phyloP scores from a whole-genome alignment of 2,113 vertebrate genomes.

The Gymnorhina tibicen region DNA sequence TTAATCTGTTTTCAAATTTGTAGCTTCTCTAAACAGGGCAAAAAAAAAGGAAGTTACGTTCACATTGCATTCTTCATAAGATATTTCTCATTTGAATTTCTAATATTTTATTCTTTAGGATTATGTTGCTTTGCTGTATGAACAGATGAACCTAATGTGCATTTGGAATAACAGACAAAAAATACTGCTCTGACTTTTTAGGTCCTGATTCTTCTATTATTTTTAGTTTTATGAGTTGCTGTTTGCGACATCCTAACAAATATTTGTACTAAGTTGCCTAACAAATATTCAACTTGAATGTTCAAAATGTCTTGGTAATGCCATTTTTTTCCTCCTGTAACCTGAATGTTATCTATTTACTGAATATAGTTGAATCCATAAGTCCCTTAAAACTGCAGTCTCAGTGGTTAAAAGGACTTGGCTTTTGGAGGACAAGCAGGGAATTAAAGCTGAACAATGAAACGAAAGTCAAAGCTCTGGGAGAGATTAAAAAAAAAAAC shows the following conservation, averaged over 20 bases:
- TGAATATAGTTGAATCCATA: not conserved
- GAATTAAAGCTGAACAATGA: not conserved
- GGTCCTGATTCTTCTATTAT: not conserved
- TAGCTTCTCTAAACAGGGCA: not conserved
- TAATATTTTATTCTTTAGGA: not conserved
- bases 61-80: not conserved
- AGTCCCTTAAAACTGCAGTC: not conserved
- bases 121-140: not conserved
- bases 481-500: not conserved
- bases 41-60: not conserved
- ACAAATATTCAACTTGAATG: not conserved
- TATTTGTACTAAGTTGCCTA: rapidly evolving
- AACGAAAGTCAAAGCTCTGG: not conserved
- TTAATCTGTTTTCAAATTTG: not conserved
- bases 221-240: not conserved
- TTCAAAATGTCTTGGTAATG: not conserved
- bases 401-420: not conserved
- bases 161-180: not conserved
- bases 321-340: not conserved
- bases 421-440: not conserved
- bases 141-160: not conserved
- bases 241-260: not conserved
- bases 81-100: constrained; percentile 11
- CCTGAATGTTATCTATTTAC: not conserved
- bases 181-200: not conserved